Base-by-base conservation (phyloP, 1,140 invertebrate species). In the Watersipora subatra region DNA sequence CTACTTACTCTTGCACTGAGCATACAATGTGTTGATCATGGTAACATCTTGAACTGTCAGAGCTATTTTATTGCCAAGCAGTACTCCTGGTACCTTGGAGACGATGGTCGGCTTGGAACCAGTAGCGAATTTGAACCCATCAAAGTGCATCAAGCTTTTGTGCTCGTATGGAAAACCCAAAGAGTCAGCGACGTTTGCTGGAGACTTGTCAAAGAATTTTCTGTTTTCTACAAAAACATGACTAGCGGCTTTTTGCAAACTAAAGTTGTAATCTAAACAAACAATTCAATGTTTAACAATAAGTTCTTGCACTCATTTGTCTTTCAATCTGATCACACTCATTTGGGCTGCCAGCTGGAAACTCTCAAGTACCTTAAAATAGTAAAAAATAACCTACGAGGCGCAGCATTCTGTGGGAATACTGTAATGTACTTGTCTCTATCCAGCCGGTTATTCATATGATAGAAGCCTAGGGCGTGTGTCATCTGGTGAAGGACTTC, bases 381-480 rank as follows among this genome's bases (percentile, higher is more conserved):
- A n/a, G n/a, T n/a, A 46, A 46, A 46, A 46, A 12, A 46, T 7
- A n/a, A 7, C n/a, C 7, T 46, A 46, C 34, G 7, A 12, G 34
- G 34, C n/a, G 34, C 34, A 46, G 34, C 34, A 46, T 78, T 77
- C 26, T 71, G 59, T 58, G 68, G 69, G 59, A 71, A 62, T 22
- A 80, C 71, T 25, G 57, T 65, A 12, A 79, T 66, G 65, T 74
- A 70, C 7, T 71, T 63, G 66, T 79, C 76, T 57, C 78, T 64
- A 66, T 79, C 78, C 3, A 70, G 66, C 34, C 78, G 62, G 2
- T 66, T 69, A 20, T 80, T 77, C 62, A 78, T 75, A 61, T 79
- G 77, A 28, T 69, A 83, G 72, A 86, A 86, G 26, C 86, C 86
- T 0, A 86, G 67, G 0, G 84, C 83, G 69, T 87, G 86, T 70